Evolutionary conservation across 2,113 vertebrate species (phyloP), one percentile per base, ranked within the genome.

Genomic region (Podocnemis expansa): DNA sequence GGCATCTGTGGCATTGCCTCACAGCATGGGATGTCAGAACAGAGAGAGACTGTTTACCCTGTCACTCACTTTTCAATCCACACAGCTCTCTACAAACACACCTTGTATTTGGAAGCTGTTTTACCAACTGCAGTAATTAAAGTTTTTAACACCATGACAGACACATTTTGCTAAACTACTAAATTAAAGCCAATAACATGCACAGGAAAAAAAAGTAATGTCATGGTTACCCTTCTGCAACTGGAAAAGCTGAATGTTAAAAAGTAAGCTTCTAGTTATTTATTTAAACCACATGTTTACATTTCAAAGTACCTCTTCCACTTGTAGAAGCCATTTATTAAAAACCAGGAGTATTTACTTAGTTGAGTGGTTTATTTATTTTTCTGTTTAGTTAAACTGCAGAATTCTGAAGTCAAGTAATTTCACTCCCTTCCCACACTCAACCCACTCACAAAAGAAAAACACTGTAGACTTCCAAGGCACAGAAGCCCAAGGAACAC

Each of bases 11-110:
- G 91, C 79, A 95, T 21, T 95, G 89, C 89, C 85, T 89, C 92
- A 84, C 87, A 93, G 92, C 90, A 91, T 3, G 91, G 89, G 90
- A 95, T 96, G 98, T 95, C 87, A 97, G 97, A 97, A 96, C 93
- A 97, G 92, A 87, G 87, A n/a, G 73, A 89, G 96, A 96, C 85
- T 98, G 97, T 98, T 98, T 98, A 98, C 95, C 76, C 78, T 96
- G 97, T 96, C 98, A 97, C 95, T 98, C 98, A 98, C 81, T 89
- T 97, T 97, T 97, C 98, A 98, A 52, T 97, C 96, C 92, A 92
- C 22, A 63, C 56, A 89, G 90, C 83, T 93, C 95, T 97, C 90
- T 96, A 95, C 97, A 98, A 98, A 98, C 84, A 97, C 31, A 38
- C 43, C 96, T 91, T 97, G 91, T 96, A 95, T 92, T 88, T 91